Evolutionary conservation across 2,797 vertebrate species (phyloP).

Genomic region (Argya squamiceps): DNA sequence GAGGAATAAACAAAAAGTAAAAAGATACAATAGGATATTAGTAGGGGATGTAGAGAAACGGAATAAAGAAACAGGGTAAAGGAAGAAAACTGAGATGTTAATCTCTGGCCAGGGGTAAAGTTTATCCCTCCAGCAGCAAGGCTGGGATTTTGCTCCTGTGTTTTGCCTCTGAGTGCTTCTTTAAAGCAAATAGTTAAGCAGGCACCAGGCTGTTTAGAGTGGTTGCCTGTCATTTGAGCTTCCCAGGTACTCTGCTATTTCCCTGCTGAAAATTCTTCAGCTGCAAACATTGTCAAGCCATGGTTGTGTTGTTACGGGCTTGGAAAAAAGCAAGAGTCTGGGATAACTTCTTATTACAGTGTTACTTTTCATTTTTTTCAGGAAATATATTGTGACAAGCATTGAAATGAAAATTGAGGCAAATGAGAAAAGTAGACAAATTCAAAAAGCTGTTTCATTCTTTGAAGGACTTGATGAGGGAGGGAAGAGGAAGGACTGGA

Average conservation of each 20-base stretch:
- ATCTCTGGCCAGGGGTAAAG: background rate
- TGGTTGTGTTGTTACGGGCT: background rate
- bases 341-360: background rate
- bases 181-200: background rate
- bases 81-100: background rate
- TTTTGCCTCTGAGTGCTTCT: background rate
- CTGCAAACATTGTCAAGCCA: background rate
- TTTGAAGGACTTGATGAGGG: background rate
- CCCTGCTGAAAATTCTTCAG: background rate
- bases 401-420: background rate
- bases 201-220: background rate
- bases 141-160: background rate
- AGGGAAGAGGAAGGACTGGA: slow-evolving; percentile 9
- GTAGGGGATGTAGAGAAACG: background rate
- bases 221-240: background rate
- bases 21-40: background rate
- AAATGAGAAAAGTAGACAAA: background rate
- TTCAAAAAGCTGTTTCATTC: slow-evolving; percentile 1
- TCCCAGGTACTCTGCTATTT: background rate
- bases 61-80: background rate
- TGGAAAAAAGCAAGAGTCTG: background rate
- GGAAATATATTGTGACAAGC: background rate
- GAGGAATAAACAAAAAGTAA: background rate
- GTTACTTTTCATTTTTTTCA: background rate
- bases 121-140: background rate